Percentiles rank a stretch among this genome's conserved stretches.
phyloP scores from a whole-genome alignment of 2,797 vertebrate genomes.

The Premnoplex brunnescens region DNA sequence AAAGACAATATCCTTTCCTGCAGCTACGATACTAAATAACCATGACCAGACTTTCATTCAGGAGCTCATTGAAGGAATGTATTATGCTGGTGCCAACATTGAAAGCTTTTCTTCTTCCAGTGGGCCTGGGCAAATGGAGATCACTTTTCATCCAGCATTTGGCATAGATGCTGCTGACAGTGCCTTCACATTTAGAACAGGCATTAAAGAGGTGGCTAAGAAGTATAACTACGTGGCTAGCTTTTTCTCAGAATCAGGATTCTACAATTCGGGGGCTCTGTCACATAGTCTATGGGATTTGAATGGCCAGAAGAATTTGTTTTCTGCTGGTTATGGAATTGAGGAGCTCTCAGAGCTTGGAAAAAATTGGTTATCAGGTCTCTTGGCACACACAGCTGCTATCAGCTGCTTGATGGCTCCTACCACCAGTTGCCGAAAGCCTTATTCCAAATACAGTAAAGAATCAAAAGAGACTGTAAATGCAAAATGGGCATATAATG shows the following conservation, averaged over 20 bases:
- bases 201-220: conserved; percentile 93
- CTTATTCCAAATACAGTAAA: conserved; percentile 80
- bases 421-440: conserved; percentile 82
- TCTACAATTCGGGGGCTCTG: conserved; percentile 87
- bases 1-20: conserved; percentile 89
- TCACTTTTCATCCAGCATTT: conserved; percentile 87
- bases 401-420: conserved; percentile 92
- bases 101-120: conserved; percentile 91
- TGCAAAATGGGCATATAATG: conserved; percentile 86
- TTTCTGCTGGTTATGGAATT: conserved; percentile 72
- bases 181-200: conserved; percentile 92
- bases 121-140: conserved; percentile 91
- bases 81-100: conserved; percentile 87
- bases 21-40: conserved; percentile 86
- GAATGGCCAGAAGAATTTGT: conserved; percentile 82
- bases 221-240: conserved; percentile 90
- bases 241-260: conserved; percentile 87
- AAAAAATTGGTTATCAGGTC: conserved; percentile 88
- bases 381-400: conserved; percentile 87
- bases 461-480: conserved; percentile 81
- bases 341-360: conserved; percentile 84
- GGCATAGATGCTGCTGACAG: conserved; percentile 88
- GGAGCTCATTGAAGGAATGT: conserved; percentile 90
- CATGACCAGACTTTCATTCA: conserved; percentile 91
- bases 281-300: conserved; percentile 91